phyloP scores from a whole-genome alignment of 2,888 invertebrate species.

The Polydrusus cervinus region DNA sequence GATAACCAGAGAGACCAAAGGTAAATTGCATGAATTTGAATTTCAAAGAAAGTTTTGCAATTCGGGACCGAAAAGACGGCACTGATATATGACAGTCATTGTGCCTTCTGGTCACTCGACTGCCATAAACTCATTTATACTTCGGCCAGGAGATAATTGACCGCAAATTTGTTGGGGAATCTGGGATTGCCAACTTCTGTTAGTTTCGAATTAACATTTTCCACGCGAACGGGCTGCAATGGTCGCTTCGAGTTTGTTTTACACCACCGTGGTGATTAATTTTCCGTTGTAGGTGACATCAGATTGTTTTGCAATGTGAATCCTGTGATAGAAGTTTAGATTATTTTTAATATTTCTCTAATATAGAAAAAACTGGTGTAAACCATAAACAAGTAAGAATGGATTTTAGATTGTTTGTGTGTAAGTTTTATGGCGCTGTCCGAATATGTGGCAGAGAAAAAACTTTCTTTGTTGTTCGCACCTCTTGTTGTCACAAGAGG shows the following conservation, averaged over 20 bases:
- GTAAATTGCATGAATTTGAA: constrained; percentile 59
- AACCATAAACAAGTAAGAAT: no score
- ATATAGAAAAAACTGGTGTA: not conserved
- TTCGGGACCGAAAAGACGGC: constrained; percentile 44
- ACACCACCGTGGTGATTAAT: constrained; percentile 21
- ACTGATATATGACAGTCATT: constrained; percentile 45
- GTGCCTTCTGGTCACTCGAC: constrained; percentile 67
- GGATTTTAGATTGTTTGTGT: no score
- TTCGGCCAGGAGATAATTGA: constrained; percentile 71
- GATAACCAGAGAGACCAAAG: constrained; percentile 26
- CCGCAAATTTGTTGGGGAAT: constrained; percentile 71
- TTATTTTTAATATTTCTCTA: not conserved
- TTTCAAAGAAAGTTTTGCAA: constrained; percentile 65
- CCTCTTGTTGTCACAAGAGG: no score
- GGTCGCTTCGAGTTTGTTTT: constrained; percentile 11
- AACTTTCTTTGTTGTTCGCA: no score
- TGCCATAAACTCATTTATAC: constrained; percentile 71
- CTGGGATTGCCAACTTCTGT: constrained; percentile 62
- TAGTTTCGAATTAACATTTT: constrained; percentile 52
- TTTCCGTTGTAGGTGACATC: not conserved
- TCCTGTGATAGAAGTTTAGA: not conserved
- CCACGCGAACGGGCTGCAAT: constrained; percentile 31
- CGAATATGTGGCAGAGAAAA: no score
- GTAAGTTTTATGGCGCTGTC: no score
- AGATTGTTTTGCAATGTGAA: not conserved